phyloP scores from a whole-genome alignment of 2,113 vertebrate species.

The Mobula birostris region DNA sequence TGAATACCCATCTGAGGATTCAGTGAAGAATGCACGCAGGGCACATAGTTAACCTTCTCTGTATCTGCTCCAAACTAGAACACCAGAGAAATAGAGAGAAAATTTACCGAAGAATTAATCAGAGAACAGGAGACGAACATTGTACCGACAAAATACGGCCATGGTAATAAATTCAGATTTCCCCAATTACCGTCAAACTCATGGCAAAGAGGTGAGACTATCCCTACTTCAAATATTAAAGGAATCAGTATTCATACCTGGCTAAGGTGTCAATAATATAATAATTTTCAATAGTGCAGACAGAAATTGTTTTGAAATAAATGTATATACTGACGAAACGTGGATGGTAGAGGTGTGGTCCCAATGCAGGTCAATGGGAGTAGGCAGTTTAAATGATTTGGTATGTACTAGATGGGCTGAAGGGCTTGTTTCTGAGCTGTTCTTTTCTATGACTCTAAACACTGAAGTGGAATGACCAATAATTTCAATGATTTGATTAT shows the following conservation, averaged over 20 bases:
- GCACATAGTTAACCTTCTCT: neutral
- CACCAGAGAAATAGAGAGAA: neutral
- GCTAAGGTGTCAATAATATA: neutral
- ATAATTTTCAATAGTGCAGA: neutral
- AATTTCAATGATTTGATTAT: neutral
- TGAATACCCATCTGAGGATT: neutral
- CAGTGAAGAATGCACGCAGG: neutral
- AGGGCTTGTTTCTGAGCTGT: too few relatives aligned
- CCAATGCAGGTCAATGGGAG: too few relatives aligned
- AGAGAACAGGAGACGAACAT: neutral
- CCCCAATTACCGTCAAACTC: neutral
- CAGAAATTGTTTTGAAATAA: neutral
- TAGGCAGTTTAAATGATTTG: too few relatives aligned
- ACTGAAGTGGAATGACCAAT: neutral
- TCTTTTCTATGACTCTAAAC: neutral
- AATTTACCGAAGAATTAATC: neutral
- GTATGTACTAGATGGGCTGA: too few relatives aligned
- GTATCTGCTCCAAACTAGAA: neutral
- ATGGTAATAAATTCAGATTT: neutral
- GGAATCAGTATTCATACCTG: neutral
- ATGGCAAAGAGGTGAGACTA: neutral
- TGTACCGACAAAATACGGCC: neutral
- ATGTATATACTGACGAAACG: too few relatives aligned
- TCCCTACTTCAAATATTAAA: neutral
- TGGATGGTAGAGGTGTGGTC: too few relatives aligned